Evolutionary conservation across 2,888 invertebrate species (phyloP).

Genomic region (Electrophaes corylata): DNA sequence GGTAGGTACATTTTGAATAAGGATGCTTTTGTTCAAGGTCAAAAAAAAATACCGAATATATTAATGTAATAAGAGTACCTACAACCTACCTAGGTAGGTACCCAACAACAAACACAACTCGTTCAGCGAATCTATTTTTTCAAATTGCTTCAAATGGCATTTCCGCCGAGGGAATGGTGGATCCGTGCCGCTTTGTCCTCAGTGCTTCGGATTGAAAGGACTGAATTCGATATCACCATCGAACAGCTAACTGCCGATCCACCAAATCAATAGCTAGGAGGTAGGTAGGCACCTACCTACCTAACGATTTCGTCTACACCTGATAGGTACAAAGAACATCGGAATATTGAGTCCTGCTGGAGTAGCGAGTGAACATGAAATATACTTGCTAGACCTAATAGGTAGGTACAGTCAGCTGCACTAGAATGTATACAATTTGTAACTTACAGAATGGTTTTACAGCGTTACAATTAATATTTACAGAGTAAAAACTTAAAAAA

Average conservation of each 20-base stretch:
- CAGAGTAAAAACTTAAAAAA: too few species aligned
- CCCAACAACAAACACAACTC: neutral
- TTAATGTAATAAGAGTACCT: too few species aligned
- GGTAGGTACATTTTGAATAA: too few species aligned
- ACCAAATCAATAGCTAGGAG: slow-evolving; percentile 61
- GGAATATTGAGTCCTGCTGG: slow-evolving; percentile 54
- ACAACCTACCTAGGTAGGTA: too few species aligned
- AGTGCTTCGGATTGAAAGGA: slow-evolving; percentile 62
- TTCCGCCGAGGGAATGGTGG: slow-evolving; percentile 63
- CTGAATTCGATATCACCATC: slow-evolving; percentile 64
- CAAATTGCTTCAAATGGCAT: slow-evolving; percentile 57
- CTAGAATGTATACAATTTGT: too few species aligned
- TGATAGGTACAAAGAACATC: slow-evolving; percentile 64
- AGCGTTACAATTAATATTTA: too few species aligned
- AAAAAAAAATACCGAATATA: too few species aligned
- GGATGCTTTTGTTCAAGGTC: too few species aligned
- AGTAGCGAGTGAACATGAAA: slow-evolving; percentile 39
- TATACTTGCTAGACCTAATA: neutral
- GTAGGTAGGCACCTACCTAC: too few species aligned
- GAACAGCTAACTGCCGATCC: slow-evolving; percentile 62
- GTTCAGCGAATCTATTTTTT: slow-evolving; percentile 14
- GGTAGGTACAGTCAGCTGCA: too few species aligned
- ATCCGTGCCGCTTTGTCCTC: slow-evolving; percentile 67
- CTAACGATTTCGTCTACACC: slow-evolving; percentile 44
- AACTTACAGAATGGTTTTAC: too few species aligned